Evolutionary conservation across 2,113 vertebrate species (phyloP).

Genomic region (Calidris pygmaea): DNA sequence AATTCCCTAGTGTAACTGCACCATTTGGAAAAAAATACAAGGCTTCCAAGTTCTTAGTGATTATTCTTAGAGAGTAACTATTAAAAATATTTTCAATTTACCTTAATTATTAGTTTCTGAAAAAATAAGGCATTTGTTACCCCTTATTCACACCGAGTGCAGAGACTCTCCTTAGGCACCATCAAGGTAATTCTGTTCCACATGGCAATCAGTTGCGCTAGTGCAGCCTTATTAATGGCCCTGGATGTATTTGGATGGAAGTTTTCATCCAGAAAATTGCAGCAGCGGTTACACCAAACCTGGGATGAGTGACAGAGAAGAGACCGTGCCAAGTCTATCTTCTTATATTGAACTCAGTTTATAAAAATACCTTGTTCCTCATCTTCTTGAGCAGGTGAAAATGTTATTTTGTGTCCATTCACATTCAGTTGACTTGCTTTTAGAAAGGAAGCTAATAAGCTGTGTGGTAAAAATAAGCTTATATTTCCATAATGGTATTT

Average conservation of each 20-base stretch:
- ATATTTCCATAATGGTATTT: neutral
- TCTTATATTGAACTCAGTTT: neutral
- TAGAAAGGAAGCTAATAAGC: neutral
- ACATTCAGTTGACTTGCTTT: neutral
- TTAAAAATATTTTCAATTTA: neutral
- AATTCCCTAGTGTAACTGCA: neutral
- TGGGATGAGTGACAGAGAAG: neutral
- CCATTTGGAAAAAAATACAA: neutral
- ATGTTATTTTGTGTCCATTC: neutral
- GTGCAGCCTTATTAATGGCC: neutral
- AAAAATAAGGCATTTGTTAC: neutral
- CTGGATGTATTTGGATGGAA: neutral
- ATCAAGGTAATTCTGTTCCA: neutral
- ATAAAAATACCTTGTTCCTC: neutral
- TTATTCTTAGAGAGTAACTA: neutral
- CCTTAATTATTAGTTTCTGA: neutral
- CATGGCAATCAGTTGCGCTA: neutral
- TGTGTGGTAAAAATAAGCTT: conserved; percentile 1
- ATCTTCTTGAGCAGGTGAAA: neutral
- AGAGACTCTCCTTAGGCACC: neutral
- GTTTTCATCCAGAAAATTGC: neutral
- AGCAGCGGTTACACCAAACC: neutral
- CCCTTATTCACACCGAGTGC: neutral
- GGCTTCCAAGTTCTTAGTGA: neutral
- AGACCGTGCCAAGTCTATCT: neutral